Conservation (phyloP, 2,888 invertebrate species). For the Erebia palarica region DNA sequence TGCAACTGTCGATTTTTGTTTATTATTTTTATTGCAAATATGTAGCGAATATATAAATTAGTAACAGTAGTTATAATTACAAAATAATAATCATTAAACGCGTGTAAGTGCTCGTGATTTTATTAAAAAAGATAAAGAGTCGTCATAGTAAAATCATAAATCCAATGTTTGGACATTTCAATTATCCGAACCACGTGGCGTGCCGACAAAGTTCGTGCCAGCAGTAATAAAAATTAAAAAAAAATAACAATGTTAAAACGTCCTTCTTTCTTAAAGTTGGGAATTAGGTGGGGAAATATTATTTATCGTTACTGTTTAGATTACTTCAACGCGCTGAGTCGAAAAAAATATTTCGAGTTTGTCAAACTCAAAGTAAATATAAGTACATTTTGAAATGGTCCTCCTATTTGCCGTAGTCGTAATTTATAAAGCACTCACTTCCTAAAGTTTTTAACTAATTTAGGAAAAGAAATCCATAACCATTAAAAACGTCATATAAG, state of each 20-base stretch:
- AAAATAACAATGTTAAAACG: constrained; percentile 50
- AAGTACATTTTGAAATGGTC: background rate
- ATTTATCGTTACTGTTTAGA: constrained; percentile 28
- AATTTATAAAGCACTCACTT: background rate
- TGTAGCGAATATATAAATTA: background rate
- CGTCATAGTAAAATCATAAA: constrained; percentile 72
- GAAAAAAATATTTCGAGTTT: constrained; percentile 8
- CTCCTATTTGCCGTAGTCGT: background rate
- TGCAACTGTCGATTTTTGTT: background rate
- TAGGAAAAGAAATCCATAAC: background rate
- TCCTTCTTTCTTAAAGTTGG: constrained; percentile 38
- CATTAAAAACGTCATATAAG: background rate
- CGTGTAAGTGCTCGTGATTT: background rate
- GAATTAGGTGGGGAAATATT: constrained; percentile 27
- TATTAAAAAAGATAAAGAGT: constrained; percentile 42
- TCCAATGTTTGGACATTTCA: constrained; percentile 80
- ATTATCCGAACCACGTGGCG: constrained; percentile 78
- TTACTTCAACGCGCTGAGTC: constrained; percentile 10
- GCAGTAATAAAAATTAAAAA: constrained; percentile 71
- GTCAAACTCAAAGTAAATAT: background rate
- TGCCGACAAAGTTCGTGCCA: constrained; percentile 78
- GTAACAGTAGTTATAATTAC: background rate
- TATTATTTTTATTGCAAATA: background rate
- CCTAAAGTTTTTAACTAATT: background rate
- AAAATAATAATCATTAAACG: background rate